Base-by-base conservation (phyloP, 1,140 invertebrate species). In the Prorops nasuta region DNA sequence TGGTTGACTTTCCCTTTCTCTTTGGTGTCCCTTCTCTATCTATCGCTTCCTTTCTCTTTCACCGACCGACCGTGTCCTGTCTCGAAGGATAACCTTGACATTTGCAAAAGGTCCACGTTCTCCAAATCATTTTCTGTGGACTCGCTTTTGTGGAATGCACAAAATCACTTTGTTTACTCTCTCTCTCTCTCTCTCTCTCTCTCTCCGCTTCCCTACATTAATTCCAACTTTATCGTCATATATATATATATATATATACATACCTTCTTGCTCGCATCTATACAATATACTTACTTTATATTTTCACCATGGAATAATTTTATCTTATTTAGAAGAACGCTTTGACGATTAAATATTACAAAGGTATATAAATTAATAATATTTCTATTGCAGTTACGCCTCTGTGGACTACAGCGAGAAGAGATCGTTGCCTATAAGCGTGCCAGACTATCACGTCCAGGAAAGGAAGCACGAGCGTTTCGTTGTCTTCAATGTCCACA, bases 321-420 rank as follows among this genome's bases (percentile, higher is more conserved):
- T n/a, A n/a, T n/a, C n/a, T n/a, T n/a, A n/a, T n/a, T n/a, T n/a
- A n/a, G n/a, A n/a, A n/a, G n/a, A n/a, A n/a, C n/a, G n/a, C n/a
- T n/a, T n/a, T n/a, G n/a, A n/a, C n/a, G n/a, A n/a, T n/a, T n/a
- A n/a, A n/a, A n/a, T n/a, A n/a, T n/a, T n/a, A n/a, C n/a, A n/a
- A n/a, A n/a, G n/a, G n/a, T n/a, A n/a, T n/a, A n/a, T n/a, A n/a
- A 35, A 35, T 15, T 14, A 35, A 35, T n/a, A 8, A 8, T 35
- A 7, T 43, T 51, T 52, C 44, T 41, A 56, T 67, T 77, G 69
- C 41, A 74, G 91, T 34, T 94, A 92, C 51, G 90, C 91, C 4
- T 91, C 94, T 62, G 92, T 98, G 54, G 97, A 99, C 77, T 99
- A 99, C 78, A 95, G 92, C 59, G 97, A 99, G 77, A 98, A 98